Evolutionary conservation across 2,888 invertebrate species (phyloP).

Genomic region (Himalopsyche kuldschensis): DNA sequence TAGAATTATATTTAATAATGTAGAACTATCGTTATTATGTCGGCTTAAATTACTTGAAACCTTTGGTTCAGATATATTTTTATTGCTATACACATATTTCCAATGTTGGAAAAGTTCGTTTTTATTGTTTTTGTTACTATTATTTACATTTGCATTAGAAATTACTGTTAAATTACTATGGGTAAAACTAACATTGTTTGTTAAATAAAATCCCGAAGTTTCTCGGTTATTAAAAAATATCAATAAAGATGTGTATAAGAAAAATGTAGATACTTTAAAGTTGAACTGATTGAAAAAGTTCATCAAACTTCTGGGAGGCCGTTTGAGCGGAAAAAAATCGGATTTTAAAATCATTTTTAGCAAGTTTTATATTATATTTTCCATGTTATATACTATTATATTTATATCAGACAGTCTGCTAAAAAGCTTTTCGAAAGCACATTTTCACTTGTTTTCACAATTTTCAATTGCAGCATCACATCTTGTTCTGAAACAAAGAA

Average conservation of each 20-base stretch:
- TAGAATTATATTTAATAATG: neutral
- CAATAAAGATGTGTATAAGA: neutral
- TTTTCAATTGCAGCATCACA: too few relatives aligned
- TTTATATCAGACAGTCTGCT: too few relatives aligned
- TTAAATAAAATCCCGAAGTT: neutral
- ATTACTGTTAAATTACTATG: neutral
- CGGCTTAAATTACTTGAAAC: neutral
- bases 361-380: too few relatives aligned
- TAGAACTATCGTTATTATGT: neutral
- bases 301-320: constrained; percentile 21
- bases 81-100: constrained; percentile 31
- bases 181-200: neutral
- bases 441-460: too few relatives aligned
- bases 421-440: too few relatives aligned
- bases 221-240: neutral
- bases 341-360: constrained; percentile 16
- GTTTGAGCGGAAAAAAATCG: constrained; percentile 18
- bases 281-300: neutral
- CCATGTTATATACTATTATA: too few relatives aligned
- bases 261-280: neutral
- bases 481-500: too few relatives aligned
- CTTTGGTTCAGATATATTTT: neutral
- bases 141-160: neutral
- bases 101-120: constrained; percentile 18
- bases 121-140: neutral